A percentile compares a stretch with the other conserved stretches of the same genome.
These are phyloP conservation scores for Muntiacus reevesi DNA, from an alignment of 2,113 vertebrate species.

Conservation along the genomic window DNA sequence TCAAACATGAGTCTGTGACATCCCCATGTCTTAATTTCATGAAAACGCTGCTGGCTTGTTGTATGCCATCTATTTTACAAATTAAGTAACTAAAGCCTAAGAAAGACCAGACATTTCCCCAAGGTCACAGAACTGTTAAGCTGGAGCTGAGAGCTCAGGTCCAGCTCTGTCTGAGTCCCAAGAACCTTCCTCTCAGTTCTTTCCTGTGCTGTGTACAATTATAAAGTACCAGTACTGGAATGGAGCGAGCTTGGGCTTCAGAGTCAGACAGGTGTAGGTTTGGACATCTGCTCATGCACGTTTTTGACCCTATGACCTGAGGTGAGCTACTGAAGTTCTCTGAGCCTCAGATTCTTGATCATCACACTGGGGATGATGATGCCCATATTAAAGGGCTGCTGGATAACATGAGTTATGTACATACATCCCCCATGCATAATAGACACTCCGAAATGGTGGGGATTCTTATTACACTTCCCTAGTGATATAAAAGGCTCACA, in stretches of 20 bases:
- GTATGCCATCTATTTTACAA: not conserved
- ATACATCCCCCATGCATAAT: not conserved
- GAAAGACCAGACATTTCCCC: not conserved
- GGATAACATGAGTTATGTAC: not conserved
- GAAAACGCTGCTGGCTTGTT: not conserved
- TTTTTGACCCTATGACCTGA: not conserved
- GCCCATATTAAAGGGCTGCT: not conserved
- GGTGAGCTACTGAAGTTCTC: not conserved
- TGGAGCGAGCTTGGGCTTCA: not conserved
- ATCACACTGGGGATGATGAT: not conserved
- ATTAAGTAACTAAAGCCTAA: not conserved
- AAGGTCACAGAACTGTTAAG: no score
- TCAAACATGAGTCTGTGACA: not conserved
- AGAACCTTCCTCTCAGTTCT: fast-evolving
- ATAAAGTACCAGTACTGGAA: not conserved
- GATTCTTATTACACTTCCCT: not conserved
- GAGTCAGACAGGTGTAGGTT: not conserved
- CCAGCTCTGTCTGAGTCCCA: not conserved
- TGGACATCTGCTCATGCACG: not conserved
- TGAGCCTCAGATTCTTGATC: not conserved
- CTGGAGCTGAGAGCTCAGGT: not conserved
- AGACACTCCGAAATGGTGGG: not conserved
- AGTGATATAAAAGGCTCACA: conserved; percentile 34
- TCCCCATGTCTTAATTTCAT: not conserved
- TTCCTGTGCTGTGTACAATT: conserved; percentile 43